Conservation (phyloP, 1,140 invertebrate genomes). For the Coboldia fuscipes region DNA sequence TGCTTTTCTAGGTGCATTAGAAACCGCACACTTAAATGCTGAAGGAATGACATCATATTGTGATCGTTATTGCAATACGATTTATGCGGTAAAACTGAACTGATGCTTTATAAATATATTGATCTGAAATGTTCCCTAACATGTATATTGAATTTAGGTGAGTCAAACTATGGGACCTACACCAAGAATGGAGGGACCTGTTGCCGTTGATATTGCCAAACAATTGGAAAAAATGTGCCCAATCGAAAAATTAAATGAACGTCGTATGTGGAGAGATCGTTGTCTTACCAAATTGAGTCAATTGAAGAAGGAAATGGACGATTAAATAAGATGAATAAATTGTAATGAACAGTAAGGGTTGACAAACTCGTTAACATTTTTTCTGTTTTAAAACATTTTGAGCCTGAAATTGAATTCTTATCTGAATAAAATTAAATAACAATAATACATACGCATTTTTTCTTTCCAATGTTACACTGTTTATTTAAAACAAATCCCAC, state of each 20-base stretch:
- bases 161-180: conserved; percentile 43
- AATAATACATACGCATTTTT: too few species aligned
- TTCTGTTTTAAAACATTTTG: too few species aligned
- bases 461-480: too few species aligned
- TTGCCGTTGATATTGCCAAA: conserved; percentile 33
- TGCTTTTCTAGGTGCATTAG: conserved; percentile 81
- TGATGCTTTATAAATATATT: not conserved
- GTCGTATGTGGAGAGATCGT: conserved; percentile 64
- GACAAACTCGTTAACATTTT: too few species aligned
- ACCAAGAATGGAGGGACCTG: conserved; percentile 46
- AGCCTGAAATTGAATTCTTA: too few species aligned
- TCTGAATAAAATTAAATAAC: too few species aligned
- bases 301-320: conserved; percentile 56
- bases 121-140: not conserved
- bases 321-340: too few species aligned
- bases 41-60: conserved; percentile 46
- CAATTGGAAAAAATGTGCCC: conserved; percentile 54
- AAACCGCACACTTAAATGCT: conserved; percentile 88
- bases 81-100: conserved; percentile 39
- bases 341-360: too few species aligned
- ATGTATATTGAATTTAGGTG: not conserved
- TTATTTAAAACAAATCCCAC: too few species aligned
- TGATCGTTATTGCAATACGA: conserved; percentile 51
- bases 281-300: conserved; percentile 61
- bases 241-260: conserved; percentile 45